Base-by-base conservation (phyloP, 2,888 invertebrate genomes). In the Rhagonycha fulva region DNA sequence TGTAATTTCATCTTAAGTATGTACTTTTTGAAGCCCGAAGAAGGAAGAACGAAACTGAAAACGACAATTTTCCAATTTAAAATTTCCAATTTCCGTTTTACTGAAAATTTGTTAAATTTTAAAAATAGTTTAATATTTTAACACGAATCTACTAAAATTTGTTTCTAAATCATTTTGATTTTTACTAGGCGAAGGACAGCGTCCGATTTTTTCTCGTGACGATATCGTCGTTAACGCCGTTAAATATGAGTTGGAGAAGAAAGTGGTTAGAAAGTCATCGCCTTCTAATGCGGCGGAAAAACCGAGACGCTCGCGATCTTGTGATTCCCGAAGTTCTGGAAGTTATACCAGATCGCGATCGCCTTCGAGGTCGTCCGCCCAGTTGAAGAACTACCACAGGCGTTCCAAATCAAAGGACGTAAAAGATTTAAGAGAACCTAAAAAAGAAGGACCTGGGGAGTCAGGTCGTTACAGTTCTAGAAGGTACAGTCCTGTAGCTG, bases 151-250 rank as follows among this genome's bases (percentile, higher is more conserved):
- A n/a, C 32, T 32, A 47, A 12, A 10, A 12, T 69, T 32, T 69
- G 12, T 19, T 69, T 68, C 26, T 68, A 68, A 14, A 28, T 14
- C n/a, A 12, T 11, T 19, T 14, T 14, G 24, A 72, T 70, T 24
- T 77, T 75, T 75, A 72, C 47, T 28, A 78, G 78, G 76, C 14
- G 78, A 78, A 68, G 78, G 78, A 62, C 60, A 74, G 63, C 68
- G 61, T 63, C 76, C 78, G 2, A 70, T 78, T 74, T 78, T 78
- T 76, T 74, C 68, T 3, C 74, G 78, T 60, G 60, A 76, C 12
- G 78, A 67, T 62, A 71, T 78, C 10, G 68, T 74, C 9, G 76
- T 78, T 4, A 78, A 78, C 30, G n/a, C 47, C 4, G 62, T 70
- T 3, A 74, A 76, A 62, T 63, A 76, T n/a, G 67, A 74, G 28